Conservation (phyloP, 1,140 invertebrate species). For the Camponotus floridanus region DNA sequence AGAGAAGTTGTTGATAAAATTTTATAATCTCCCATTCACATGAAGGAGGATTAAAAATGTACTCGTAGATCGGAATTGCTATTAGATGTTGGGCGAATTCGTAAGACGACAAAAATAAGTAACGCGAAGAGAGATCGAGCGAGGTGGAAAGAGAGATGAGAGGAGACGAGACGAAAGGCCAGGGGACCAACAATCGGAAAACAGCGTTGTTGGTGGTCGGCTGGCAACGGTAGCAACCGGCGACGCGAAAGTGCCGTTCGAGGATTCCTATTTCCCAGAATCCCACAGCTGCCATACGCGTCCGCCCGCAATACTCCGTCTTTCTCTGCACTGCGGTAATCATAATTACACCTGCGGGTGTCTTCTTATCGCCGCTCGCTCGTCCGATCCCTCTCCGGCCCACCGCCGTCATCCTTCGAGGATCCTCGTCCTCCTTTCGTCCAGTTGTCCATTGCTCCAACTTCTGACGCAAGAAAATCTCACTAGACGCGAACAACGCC, state of each 20-base stretch:
- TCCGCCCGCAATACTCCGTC: conserved; percentile 80
- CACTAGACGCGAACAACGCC: conserved; percentile 4
- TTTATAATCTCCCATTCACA: not conserved
- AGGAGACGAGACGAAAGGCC: conserved; percentile 65
- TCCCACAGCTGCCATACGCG: conserved; percentile 83
- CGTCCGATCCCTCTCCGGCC: conserved; percentile 64
- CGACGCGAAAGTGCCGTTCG: conserved; percentile 83
- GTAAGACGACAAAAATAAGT: conserved; percentile 39
- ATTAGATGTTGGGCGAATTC: conserved; percentile 23
- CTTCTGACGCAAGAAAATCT: conserved; percentile 56
- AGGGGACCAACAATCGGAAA: conserved; percentile 79
- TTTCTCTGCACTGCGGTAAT: conserved; percentile 83
- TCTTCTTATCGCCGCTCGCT: conserved; percentile 81
- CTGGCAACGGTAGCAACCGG: conserved; percentile 68
- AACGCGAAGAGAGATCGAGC: conserved; percentile 23
- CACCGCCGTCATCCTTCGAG: conserved; percentile 68
- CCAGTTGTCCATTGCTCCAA: conserved; percentile 34
- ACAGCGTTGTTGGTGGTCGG: conserved; percentile 75
- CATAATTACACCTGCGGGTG: conserved; percentile 85
- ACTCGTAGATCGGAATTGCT: conserved; percentile 18
- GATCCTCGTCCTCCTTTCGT: conserved; percentile 55
- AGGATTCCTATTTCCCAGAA: conserved; percentile 84
- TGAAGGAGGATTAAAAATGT: not conserved
- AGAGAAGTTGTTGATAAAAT: not conserved
- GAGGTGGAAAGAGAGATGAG: not conserved